Evolutionary conservation across 2,113 vertebrate species (phyloP).

Genomic region (Microcebus ravelobensis): DNA sequence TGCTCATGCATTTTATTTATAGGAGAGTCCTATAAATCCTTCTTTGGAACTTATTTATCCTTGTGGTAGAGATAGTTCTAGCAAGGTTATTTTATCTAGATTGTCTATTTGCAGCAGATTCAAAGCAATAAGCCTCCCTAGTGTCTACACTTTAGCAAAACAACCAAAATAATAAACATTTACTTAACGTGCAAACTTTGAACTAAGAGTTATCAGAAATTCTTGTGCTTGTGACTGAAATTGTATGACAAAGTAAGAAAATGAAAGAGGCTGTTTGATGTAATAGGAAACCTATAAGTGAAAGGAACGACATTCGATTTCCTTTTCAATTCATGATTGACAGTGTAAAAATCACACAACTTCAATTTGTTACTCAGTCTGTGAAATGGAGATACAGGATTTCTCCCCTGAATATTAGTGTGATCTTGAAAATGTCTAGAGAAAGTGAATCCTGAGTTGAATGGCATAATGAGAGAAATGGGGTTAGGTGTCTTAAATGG

Average conservation of each 20-base stretch:
- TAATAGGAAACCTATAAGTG: constrained; percentile 29
- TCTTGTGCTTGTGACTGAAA: constrained; percentile 35
- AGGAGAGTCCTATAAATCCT: constrained; percentile 7
- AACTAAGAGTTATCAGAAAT: constrained; percentile 37
- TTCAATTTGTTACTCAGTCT: not conserved
- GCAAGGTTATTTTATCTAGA: not conserved
- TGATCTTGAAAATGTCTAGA: constrained; percentile 30
- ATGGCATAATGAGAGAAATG: constrained; percentile 20
- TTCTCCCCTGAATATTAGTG: not conserved
- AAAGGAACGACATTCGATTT: constrained; percentile 22
- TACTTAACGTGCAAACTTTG: constrained; percentile 33
- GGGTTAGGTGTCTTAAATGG: not conserved
- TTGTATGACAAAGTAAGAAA: constrained; percentile 31
- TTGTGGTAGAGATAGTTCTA: constrained; percentile 40
- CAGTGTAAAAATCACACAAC: constrained; percentile 35
- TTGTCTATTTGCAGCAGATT: not conserved
- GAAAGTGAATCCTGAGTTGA: constrained; percentile 54
- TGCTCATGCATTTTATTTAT: constrained; percentile 24
- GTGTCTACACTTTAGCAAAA: constrained; percentile 44
- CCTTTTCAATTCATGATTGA: constrained; percentile 38
- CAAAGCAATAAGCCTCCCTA: not conserved
- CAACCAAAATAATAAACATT: constrained; percentile 37
- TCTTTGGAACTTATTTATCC: not conserved
- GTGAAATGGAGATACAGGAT: not conserved
- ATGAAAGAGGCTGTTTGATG: not conserved